phyloP scores from a whole-genome alignment of 1,140 invertebrate genomes.

The Ceratitis capitata region DNA sequence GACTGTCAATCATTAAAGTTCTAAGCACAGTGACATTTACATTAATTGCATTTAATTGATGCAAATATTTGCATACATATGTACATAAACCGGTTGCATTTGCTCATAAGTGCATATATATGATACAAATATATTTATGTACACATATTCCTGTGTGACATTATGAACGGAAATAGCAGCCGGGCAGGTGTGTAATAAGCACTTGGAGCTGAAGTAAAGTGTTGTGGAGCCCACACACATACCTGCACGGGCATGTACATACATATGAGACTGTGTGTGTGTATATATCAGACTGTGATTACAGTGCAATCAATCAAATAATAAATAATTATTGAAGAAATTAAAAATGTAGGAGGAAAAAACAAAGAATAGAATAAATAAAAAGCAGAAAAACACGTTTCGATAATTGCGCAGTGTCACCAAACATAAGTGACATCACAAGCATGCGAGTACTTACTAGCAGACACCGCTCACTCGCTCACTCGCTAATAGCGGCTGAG shows the following conservation, averaged over 20 bases:
- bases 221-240: not conserved
- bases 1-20: not conserved
- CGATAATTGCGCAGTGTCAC: not conserved
- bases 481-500: no score
- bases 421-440: not conserved
- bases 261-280: not conserved
- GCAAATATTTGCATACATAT: not conserved
- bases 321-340: not conserved
- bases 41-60: conserved; percentile 9
- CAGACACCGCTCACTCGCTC: no score
- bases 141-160: not conserved
- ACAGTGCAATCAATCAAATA: not conserved
- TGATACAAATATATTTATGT: no score
- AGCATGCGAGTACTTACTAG: no score
- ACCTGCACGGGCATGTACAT: not conserved
- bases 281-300: not conserved
- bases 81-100: not conserved
- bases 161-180: not conserved
- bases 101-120: not conserved
- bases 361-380: no score
- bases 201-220: not conserved
- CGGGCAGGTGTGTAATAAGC: not conserved
- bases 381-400: not conserved
- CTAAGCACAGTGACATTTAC: not conserved
- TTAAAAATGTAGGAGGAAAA: not conserved